A percentile compares a stretch with the other conserved stretches of the same genome.
phyloP scores from a whole-genome alignment of 2,797 vertebrate genomes.

The Sebastes hubbsi region DNA sequence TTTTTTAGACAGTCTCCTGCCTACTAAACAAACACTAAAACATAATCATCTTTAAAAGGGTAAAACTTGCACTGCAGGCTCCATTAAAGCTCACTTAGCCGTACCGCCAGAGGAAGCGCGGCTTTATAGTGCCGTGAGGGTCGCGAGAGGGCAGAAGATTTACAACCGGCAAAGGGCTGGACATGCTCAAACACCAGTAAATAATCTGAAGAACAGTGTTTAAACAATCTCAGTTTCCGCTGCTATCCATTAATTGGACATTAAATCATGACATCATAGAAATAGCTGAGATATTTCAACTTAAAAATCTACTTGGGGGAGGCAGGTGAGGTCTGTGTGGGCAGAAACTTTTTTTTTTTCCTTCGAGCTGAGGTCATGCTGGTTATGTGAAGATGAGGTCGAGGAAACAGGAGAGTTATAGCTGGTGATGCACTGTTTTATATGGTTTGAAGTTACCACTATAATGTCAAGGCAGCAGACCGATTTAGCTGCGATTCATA shows the following conservation, averaged over 20 bases:
- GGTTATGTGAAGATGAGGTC: constrained; percentile 51
- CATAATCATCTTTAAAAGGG: constrained; percentile 13
- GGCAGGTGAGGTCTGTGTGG: constrained; percentile 43
- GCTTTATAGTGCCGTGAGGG: constrained; percentile 56
- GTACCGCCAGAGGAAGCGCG: constrained; percentile 25
- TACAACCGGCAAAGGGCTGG: constrained; percentile 55
- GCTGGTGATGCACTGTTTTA: constrained; percentile 34
- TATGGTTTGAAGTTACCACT: constrained; percentile 33
- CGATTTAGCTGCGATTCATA: constrained; percentile 18
- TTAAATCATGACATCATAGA: constrained; percentile 81
- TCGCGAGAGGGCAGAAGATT: constrained; percentile 67
- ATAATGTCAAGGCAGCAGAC: not conserved
- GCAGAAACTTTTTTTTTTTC: constrained; percentile 39
- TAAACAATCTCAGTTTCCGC: constrained; percentile 58
- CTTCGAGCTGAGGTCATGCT: constrained; percentile 58
- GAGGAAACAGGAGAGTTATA: constrained; percentile 57
- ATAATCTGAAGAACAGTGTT: constrained; percentile 61
- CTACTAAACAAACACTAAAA: constrained; percentile 13
- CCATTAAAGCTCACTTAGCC: constrained; percentile 51
- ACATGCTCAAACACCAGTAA: constrained; percentile 66
- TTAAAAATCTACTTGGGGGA: constrained; percentile 39
- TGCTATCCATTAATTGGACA: constrained; percentile 68
- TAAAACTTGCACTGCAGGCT: constrained; percentile 39
- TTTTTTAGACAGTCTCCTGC: not conserved
- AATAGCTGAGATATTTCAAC: constrained; percentile 68